These are phyloP conservation scores for Boloria euphrosyne DNA, from an alignment of 2,888 invertebrate genomes.

Conservation along the genomic window DNA sequence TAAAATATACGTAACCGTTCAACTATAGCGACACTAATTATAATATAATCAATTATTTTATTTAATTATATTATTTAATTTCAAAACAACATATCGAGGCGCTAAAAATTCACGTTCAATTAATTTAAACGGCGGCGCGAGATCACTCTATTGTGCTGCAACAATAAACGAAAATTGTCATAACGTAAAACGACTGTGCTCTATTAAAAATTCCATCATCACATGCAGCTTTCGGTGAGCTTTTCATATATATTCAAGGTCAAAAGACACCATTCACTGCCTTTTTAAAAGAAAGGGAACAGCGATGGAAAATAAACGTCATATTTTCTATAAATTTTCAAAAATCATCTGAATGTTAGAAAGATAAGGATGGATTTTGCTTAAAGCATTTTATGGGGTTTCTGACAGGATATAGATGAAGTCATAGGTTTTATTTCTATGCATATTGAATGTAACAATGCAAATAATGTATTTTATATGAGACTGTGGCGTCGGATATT, in stretches of 20 bases:
- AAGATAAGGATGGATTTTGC: no score
- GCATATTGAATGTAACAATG: neutral
- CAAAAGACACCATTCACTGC: constrained; percentile 58
- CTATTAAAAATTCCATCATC: constrained; percentile 78
- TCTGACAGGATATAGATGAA: no score
- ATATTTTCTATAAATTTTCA: no score
- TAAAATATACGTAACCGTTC: no score
- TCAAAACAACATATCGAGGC: constrained; percentile 22
- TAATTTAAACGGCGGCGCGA: constrained; percentile 39
- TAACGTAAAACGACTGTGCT: constrained; percentile 53
- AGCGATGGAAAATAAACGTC: constrained; percentile 17
- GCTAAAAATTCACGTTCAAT: constrained; percentile 64
- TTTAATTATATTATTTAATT: no score
- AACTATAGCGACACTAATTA: neutral
- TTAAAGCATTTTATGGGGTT: no score
- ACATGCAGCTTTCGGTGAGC: constrained; percentile 55
- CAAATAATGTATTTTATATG: neutral
- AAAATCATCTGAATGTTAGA: no score
- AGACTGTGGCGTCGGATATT: neutral
- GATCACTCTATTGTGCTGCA: constrained; percentile 46
- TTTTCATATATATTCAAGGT: constrained; percentile 50
- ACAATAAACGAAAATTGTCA: constrained; percentile 66
- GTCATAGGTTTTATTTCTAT: neutral
- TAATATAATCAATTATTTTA: no score
- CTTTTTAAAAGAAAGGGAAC: constrained; percentile 50